Evolutionary conservation across 2,888 invertebrate species (phyloP).

Genomic region (Latheticus oryzae): DNA sequence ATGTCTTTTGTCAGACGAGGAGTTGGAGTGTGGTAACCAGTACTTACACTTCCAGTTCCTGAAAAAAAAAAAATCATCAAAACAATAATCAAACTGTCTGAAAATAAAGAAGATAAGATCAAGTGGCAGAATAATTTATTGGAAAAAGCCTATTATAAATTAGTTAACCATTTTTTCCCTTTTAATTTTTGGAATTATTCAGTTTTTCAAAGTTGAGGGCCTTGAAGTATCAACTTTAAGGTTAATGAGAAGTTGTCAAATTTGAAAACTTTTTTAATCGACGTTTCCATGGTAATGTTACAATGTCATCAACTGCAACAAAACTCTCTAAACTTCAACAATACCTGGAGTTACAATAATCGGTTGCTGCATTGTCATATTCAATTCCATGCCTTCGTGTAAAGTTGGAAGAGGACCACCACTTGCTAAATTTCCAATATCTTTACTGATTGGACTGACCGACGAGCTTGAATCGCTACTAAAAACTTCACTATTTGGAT

Average conservation of each 20-base stretch:
- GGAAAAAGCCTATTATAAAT: too few species aligned
- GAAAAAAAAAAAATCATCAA: constrained; percentile 13
- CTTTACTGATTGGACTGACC: constrained; percentile 62
- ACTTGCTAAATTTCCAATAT: constrained; percentile 60
- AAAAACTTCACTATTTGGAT: constrained; percentile 56
- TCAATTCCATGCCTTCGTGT: constrained; percentile 86
- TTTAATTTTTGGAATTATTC: too few species aligned
- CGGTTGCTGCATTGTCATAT: constrained; percentile 59
- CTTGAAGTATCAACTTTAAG: too few species aligned
- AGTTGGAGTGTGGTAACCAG: constrained; percentile 66
- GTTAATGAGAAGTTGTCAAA: constrained; percentile 8
- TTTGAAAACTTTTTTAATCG: background rate
- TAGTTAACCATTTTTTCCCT: too few species aligned
- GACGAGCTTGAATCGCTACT: constrained; percentile 62
- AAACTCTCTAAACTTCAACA: too few species aligned
- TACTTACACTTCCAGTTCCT: constrained; percentile 64
- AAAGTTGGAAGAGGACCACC: constrained; percentile 78
- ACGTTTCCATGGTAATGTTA: background rate
- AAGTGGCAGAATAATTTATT: too few species aligned
- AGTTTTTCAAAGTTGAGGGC: too few species aligned
- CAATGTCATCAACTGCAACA: too few species aligned
- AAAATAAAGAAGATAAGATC: too few species aligned
- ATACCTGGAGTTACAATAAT: constrained; percentile 60
- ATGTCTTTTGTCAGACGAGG: constrained; percentile 82
- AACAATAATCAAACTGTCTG: too few species aligned